Base-by-base conservation (phyloP, 2,888 invertebrate genomes). In the Cremastinae sp. region DNA sequence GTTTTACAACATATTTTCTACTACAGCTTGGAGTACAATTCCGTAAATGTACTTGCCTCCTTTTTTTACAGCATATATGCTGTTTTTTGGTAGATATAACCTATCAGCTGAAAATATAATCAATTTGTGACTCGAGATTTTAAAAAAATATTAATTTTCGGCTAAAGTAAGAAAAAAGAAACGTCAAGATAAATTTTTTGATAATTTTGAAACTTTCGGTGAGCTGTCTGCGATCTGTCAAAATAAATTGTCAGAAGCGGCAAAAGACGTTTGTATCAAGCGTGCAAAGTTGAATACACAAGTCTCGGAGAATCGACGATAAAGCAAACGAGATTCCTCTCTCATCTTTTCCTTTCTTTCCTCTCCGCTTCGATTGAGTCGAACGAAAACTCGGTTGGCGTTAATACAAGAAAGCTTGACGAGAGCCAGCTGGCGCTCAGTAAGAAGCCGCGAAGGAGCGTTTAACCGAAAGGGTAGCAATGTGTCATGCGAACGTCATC, bases 221-320 rank as follows among this genome's bases (percentile, higher is more conserved):
- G 22, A 20, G 37, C 28, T 43, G 74, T 53, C 47, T 82, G 81
- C 74, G 53, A 82, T 80, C 80, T 80, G 82, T 84, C 84, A 84
- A 81, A 83, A 83, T 81, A 80, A 82, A 81, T 82, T 74, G 76
- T 79, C 79, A 76, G 72, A 59, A 74, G 74, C 72, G 58, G 58
- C 68, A 5, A 5, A 2, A 69, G 59, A 61, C 70, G 61, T 64
- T 80, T 84, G 82, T 84, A 85, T 83, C 84, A 77, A 76, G 66
- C 78, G 16, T 37, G 78, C 78, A 76, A 70, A 75, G 74, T 81
- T 85, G 79, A 78, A 82, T 78, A 84, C 84, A 84, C 82, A 84
- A 79, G 74, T 65, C 53, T 51, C 45, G 37, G 58, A 59, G 71
- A 62, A 66, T 45, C 35, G 55, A 18, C 28, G 55, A 66, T 66